Evolutionary conservation across 2,888 invertebrate genomes (phyloP), one percentile per base, ranked within the genome.

Genomic region (Lydus trimaculatus): DNA sequence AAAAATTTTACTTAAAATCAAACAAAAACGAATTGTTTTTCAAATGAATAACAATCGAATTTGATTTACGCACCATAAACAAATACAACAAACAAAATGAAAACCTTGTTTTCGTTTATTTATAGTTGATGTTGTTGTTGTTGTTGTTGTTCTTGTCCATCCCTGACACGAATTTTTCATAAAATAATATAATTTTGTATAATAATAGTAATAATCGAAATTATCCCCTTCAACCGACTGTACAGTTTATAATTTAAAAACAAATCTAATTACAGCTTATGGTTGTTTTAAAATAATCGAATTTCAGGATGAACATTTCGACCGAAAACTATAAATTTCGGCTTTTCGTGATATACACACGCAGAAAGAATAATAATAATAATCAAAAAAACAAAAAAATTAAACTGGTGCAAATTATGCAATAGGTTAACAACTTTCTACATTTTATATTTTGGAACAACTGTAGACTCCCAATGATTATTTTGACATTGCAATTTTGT

Each of bases 371-470:
- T 17, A 17, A 43, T 17, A 43, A n/a, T 17, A 13, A 36, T 3
- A 36, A 36, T 6, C 43, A 9, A 48, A 20, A 48, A 5, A 20
- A 48, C 8, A 43, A 43, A 43, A 17, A 48, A 2, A 17, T 48
- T 48, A 23, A 52, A 23, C 52, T 52, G 52, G 52, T 52, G 52
- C 52, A 52, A 43, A 52, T 52, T 52, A 23, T 23, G 52, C 25
- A 52, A 52, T 52, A 52, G 52, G 52, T 52, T 13, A 52, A 52
- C 52, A 52, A 52, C 52, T 52, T 52, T 52, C 52, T 52, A 52
- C 52, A 52, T 23, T 52, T 43, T 43, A 28, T 43, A 48, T 17
- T 48, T 52, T 3, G 23, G 52, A 52, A 52, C 52, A 23, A 52
- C 23, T 25, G 9, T 15, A 11, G 52, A 25, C 25, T 52, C 52